Percentiles rank a stretch among this genome's conserved stretches.
Evolutionary conservation across 1,140 invertebrate species (phyloP).

Genomic region (Gryllus bimaculatus): DNA sequence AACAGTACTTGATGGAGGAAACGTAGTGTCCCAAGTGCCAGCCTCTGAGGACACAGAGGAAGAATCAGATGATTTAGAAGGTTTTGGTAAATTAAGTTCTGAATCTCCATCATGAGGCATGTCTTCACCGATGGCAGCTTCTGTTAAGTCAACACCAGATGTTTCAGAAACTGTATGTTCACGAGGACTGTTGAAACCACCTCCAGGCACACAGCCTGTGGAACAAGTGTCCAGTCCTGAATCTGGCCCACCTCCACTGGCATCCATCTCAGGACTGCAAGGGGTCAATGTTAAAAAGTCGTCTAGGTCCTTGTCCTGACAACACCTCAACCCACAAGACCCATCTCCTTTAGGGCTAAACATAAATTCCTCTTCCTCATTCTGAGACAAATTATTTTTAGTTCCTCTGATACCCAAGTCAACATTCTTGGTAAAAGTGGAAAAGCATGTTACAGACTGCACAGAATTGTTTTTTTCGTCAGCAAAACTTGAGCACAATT

Average conservation of each 20-base stretch:
- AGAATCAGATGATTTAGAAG: slow-evolving; percentile 48
- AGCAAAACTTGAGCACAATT: no score
- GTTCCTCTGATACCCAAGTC: neutral
- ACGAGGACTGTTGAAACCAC: slow-evolving; percentile 34
- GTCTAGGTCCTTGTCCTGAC: neutral
- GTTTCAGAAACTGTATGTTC: slow-evolving; percentile 38
- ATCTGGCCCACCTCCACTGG: slow-evolving; percentile 40
- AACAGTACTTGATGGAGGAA: neutral
- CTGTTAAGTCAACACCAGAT: slow-evolving; percentile 36
- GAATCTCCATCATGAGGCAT: slow-evolving; percentile 55
- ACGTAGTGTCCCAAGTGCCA: slow-evolving; percentile 42
- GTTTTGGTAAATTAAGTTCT: slow-evolving; percentile 25
- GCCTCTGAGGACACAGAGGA: slow-evolving; percentile 49
- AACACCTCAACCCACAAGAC: slow-evolving; percentile 12
- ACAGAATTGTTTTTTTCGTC: no score
- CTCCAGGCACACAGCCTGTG: slow-evolving; percentile 31
- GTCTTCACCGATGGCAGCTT: slow-evolving; percentile 45
- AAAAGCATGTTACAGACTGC: neutral
- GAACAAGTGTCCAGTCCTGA: slow-evolving; percentile 42
- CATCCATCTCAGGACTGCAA: slow-evolving; percentile 20
- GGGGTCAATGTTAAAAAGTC: slow-evolving; percentile 6
- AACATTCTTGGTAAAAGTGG: neutral
- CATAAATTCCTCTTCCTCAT: slow-evolving; percentile 14
- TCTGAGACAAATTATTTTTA: neutral
- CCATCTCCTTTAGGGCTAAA: neutral